Conservation (phyloP, 2,888 invertebrate genomes). For the Nycteola revayana region DNA sequence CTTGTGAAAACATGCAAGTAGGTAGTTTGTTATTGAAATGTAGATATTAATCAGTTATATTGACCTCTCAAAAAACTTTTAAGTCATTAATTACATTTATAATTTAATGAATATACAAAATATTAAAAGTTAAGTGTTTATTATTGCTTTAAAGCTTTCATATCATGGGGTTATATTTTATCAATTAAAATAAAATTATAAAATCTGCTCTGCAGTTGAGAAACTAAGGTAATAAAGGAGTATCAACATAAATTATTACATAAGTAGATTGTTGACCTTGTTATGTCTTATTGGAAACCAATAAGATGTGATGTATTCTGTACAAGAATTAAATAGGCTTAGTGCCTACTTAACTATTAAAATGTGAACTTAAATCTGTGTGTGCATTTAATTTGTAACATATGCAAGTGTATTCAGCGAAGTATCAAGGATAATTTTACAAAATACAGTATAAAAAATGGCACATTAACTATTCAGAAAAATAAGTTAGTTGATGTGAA, state of each 20-base stretch:
- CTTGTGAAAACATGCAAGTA: too few species aligned
- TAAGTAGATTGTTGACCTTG: neutral
- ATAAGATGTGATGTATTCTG: conserved; percentile 25
- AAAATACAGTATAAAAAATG: conserved; percentile 58
- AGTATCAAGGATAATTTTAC: conserved; percentile 28
- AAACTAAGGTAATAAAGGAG: conserved; percentile 4
- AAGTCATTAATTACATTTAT: conserved; percentile 17
- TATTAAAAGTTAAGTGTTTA: conserved; percentile 17
- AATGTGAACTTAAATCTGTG: conserved; percentile 13
- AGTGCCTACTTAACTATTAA: conserved; percentile 12
- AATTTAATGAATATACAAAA: conserved; percentile 16
- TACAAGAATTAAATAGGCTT: conserved; percentile 8
- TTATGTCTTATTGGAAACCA: conserved; percentile 11
- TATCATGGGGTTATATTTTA: conserved; percentile 18
- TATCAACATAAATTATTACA: too few species aligned
- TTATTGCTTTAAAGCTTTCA: conserved; percentile 31
- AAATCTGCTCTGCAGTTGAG: conserved; percentile 12
- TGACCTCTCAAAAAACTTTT: conserved; percentile 26
- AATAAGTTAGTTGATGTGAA: conserved; percentile 56
- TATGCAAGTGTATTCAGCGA: conserved; percentile 19
- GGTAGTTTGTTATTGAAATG: too few species aligned
- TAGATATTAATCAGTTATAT: conserved; percentile 10
- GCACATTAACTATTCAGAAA: conserved; percentile 65
- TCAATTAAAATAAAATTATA: conserved; percentile 13
- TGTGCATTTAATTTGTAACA: conserved; percentile 8